Conservation (phyloP, 2,797 vertebrate species). For the Nyctalus aviator region DNA sequence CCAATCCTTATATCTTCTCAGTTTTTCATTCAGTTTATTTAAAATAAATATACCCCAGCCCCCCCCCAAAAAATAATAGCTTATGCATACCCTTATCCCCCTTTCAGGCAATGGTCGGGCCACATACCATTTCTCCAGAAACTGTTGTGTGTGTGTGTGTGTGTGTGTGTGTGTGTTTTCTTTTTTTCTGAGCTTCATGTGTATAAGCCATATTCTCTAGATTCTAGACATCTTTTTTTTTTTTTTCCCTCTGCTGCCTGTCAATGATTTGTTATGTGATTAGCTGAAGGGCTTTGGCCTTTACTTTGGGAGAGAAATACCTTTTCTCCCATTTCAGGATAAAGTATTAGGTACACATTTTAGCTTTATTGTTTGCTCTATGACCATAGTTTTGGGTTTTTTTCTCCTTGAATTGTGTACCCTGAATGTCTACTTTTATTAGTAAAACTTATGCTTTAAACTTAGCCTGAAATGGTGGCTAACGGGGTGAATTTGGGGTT, state of each 20-base stretch:
- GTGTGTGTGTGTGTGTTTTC: not conserved
- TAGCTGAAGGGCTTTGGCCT: not conserved
- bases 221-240: not conserved
- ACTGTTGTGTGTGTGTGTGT: not conserved
- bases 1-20: not conserved
- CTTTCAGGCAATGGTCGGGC: not conserved
- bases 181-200: not conserved
- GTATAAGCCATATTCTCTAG: not conserved
- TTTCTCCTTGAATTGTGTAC: not conserved
- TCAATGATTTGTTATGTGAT: not conserved
- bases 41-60: not conserved
- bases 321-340: not conserved
- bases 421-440: not conserved
- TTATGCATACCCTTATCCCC: not conserved
- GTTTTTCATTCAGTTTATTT: not conserved
- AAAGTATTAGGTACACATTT: not conserved
- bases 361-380: not conserved
- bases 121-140: conserved; percentile 4
- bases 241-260: not conserved
- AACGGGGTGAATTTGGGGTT: conserved; percentile 9
- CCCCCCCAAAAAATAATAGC: not conserved
- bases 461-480: conserved; percentile 24
- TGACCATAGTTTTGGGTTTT: not conserved
- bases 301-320: not conserved
- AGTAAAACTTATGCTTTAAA: conserved; percentile 33